These are phyloP conservation scores for Trissonchulus latispiculum DNA, from an alignment of 2,888 invertebrate species.

Conservation along the genomic window DNA sequence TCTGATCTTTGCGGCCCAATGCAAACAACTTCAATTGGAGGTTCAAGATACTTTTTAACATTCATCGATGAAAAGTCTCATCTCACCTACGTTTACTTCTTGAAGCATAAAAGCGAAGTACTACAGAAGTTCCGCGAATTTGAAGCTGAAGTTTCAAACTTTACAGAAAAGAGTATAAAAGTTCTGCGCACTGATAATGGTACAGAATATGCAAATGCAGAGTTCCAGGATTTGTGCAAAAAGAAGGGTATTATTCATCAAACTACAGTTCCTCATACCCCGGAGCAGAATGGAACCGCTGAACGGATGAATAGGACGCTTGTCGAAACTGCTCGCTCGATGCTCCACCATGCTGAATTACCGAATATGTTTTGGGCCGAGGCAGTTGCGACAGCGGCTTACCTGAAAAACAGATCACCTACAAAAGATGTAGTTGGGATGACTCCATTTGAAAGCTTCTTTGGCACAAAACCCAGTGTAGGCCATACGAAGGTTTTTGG, in stretches of 20 bases:
- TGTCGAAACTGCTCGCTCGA: slow-evolving; percentile 27
- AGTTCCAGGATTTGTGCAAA: slow-evolving; percentile 25
- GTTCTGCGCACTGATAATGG: slow-evolving; percentile 22
- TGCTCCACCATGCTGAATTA: slow-evolving; percentile 26
- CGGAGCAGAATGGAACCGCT: slow-evolving; percentile 28
- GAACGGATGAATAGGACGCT: slow-evolving; percentile 31
- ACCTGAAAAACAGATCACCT: slow-evolving; percentile 26
- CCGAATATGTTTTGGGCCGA: slow-evolving; percentile 30
- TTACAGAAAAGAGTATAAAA: slow-evolving; percentile 16
- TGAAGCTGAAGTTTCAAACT: neutral
- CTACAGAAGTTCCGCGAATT: no score
- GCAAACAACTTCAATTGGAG: neutral
- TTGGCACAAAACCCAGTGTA: slow-evolving; percentile 22
- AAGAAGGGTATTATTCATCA: slow-evolving; percentile 28
- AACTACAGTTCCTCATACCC: slow-evolving; percentile 26
- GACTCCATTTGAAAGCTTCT: slow-evolving; percentile 29
- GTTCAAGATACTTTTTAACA: neutral
- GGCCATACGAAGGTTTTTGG: slow-evolving; percentile 27
- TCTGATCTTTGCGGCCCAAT: neutral
- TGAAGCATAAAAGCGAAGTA: no score
- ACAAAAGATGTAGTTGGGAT: slow-evolving; percentile 17
- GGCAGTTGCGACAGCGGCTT: slow-evolving; percentile 21
- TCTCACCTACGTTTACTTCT: neutral
- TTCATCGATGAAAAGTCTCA: neutral
- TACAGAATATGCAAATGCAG: slow-evolving; percentile 24